Percentiles rank a stretch among this genome's conserved stretches.
Evolutionary conservation across 2,888 invertebrate genomes (phyloP).

Genomic region (Ophonus ardosiacus): DNA sequence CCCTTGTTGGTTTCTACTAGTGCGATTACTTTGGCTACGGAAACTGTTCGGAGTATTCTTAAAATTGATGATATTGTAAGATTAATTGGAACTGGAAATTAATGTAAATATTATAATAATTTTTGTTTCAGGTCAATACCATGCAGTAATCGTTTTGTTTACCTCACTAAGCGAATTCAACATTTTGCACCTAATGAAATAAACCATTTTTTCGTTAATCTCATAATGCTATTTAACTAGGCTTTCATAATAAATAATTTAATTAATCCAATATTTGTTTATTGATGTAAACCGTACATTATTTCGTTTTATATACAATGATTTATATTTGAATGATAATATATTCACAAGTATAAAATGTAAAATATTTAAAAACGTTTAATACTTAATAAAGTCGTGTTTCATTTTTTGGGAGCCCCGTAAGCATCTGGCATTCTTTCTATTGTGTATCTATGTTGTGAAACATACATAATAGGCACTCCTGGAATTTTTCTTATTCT

Average conservation of each 20-base stretch:
- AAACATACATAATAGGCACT: constrained; percentile 98
- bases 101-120: neutral
- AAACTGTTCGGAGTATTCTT: constrained; percentile 97
- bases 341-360: neutral
- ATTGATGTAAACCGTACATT: neutral
- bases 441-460: constrained; percentile 94
- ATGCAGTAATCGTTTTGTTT: constrained; percentile 57
- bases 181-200: constrained; percentile 28
- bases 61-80: constrained; percentile 99
- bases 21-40: constrained; percentile 95
- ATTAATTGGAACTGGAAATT: constrained; percentile 67
- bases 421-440: constrained; percentile 99
- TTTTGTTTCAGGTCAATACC: constrained; percentile 63
- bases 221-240: constrained; percentile 61
- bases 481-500: constrained; percentile 98
- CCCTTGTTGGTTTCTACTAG: constrained; percentile 96
- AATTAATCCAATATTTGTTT: constrained; percentile 25
- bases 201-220: constrained; percentile 58
- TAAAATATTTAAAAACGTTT: no score
- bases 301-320: neutral
- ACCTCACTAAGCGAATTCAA: neutral
- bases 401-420: constrained; percentile 87
- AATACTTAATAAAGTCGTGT: no score
- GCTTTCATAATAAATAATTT: constrained; percentile 57
- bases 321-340: neutral